These are phyloP conservation scores for Ctenochaetus hawaiiensis DNA, from an alignment of 2,797 vertebrate species.

Conservation along the genomic window DNA sequence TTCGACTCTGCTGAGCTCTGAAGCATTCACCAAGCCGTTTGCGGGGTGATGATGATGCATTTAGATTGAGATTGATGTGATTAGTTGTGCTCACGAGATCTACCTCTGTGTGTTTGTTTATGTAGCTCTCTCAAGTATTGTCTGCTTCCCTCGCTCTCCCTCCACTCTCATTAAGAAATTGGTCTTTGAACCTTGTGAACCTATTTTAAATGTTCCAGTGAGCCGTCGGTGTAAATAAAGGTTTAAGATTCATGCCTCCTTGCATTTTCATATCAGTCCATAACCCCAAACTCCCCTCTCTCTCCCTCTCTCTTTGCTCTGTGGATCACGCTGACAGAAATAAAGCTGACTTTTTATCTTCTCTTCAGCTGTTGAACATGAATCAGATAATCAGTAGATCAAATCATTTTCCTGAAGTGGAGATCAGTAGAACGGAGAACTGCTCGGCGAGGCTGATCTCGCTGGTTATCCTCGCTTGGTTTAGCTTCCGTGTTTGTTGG, in stretches of 20 bases:
- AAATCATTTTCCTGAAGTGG: constrained; percentile 61
- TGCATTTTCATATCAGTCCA: constrained; percentile 44
- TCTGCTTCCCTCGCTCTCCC: constrained; percentile 19
- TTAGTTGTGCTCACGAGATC: constrained; percentile 13
- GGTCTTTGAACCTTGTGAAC: constrained; percentile 53
- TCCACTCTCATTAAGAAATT: constrained; percentile 55
- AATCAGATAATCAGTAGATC: constrained; percentile 72
- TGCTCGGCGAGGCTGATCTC: constrained; percentile 25
- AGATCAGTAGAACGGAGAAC: constrained; percentile 50
- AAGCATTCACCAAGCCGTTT: constrained; percentile 20
- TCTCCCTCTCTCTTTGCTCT: constrained; percentile 23
- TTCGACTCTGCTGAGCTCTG: constrained; percentile 33
- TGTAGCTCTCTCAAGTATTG: constrained; percentile 23
- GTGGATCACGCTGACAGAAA: constrained; percentile 37
- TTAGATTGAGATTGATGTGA: constrained; percentile 47
- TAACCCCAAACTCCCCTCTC: constrained; percentile 24
- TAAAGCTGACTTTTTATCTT: constrained; percentile 59
- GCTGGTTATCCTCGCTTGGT: constrained; percentile 32
- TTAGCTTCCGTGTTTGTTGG: constrained; percentile 4
- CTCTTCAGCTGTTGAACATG: constrained; percentile 61
- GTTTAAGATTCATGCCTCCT: constrained; percentile 49
- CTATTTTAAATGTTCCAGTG: constrained; percentile 53
- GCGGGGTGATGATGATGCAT: constrained; percentile 31
- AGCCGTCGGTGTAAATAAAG: constrained; percentile 54
- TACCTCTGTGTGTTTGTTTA: constrained; percentile 27